Percentiles rank a stretch among this genome's conserved stretches.
These are phyloP conservation scores for Austrolebias charrua DNA, from an alignment of 2,797 vertebrate genomes.

Conservation along the genomic window DNA sequence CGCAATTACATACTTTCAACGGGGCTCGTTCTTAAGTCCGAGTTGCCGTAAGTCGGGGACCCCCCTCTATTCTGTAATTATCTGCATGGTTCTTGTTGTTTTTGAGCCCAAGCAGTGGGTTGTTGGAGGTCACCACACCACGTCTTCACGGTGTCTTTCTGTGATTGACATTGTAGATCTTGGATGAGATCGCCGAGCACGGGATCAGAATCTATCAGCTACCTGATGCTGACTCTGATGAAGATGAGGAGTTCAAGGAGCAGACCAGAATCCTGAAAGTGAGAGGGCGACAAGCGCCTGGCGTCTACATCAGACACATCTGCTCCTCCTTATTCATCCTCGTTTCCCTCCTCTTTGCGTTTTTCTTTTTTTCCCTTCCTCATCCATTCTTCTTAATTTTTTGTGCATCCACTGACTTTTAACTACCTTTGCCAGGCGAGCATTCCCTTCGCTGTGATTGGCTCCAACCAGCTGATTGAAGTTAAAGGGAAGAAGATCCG, in stretches of 20 bases:
- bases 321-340: not conserved
- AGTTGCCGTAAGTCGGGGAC: too few relatives aligned
- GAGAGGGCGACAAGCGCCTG: conserved; percentile 29
- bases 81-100: not conserved
- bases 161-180: conserved; percentile 77
- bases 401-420: conserved; percentile 6
- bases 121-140: conserved; percentile 4
- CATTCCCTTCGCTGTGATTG: conserved; percentile 88
- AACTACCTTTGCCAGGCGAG: conserved; percentile 77
- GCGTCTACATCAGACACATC: not conserved
- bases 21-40: too few relatives aligned
- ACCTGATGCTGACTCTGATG: conserved; percentile 91
- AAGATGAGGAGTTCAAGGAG: conserved; percentile 92
- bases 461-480: conserved; percentile 91
- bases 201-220: conserved; percentile 92
- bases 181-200: conserved; percentile 92
- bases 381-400: too few relatives aligned
- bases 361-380: conserved; percentile 1
- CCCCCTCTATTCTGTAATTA: not conserved
- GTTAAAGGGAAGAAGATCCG: conserved; percentile 93
- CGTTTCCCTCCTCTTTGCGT: not conserved
- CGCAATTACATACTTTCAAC: too few relatives aligned
- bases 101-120: not conserved
- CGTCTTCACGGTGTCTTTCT: conserved; percentile 19
- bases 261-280: conserved; percentile 89